These are phyloP conservation scores for Galaxias olidus DNA, from an alignment of 2,797 vertebrate genomes.

Conservation along the genomic window DNA sequence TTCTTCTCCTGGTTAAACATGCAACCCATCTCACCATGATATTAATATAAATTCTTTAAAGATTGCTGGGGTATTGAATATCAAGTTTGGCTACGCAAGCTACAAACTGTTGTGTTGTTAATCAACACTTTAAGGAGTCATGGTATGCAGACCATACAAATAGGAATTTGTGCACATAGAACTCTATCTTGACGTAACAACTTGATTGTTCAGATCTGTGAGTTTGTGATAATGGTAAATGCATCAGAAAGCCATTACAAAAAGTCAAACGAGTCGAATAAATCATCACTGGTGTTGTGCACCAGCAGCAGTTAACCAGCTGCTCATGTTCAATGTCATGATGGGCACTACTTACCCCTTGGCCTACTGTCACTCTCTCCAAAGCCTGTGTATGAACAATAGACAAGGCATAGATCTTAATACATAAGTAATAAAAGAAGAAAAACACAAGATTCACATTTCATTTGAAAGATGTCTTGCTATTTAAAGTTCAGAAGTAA, in stretches of 20 bases:
- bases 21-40: conserved; percentile 60
- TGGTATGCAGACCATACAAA: conserved; percentile 18
- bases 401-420: neutral
- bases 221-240: conserved; percentile 7
- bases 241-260: conserved; percentile 8
- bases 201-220: conserved; percentile 26
- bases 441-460: neutral
- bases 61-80: conserved; percentile 55
- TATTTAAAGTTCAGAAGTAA: too few species aligned
- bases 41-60: conserved; percentile 76
- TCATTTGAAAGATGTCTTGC: too few species aligned
- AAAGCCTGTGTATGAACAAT: conserved; percentile 63
- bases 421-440: conserved; percentile 6
- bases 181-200: conserved; percentile 10
- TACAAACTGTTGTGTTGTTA: conserved; percentile 31
- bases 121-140: conserved; percentile 27
- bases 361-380: conserved; percentile 74
- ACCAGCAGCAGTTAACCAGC: too few species aligned
- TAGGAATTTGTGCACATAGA: neutral
- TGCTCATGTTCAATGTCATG: neutral
- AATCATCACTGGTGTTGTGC: too few species aligned
- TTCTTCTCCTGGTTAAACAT: conserved; percentile 26
- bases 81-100: conserved; percentile 44
- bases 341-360: conserved; percentile 69
- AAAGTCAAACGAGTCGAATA: neutral